Base-by-base conservation (phyloP, 2,888 invertebrate genomes). In the Hybos culiciformis region DNA sequence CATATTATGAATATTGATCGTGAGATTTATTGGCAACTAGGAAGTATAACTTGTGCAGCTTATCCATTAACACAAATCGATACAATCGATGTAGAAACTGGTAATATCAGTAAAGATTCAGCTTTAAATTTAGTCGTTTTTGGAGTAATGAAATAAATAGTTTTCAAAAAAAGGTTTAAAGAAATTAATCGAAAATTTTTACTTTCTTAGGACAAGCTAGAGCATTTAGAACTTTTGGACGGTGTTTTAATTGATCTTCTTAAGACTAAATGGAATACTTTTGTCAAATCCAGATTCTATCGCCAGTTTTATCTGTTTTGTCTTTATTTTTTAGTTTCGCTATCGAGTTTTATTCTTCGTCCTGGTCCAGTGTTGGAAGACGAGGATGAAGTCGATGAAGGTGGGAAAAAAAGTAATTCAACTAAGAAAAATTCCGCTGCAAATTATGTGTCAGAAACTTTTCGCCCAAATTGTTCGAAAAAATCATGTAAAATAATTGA, bases 211-310 rank as follows among this genome's bases (percentile, higher is more conserved):
- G 92, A 92, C 57, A 88, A 86, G 69, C 82, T 86, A 53, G 91
- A 90, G 58, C 97, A 98, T 69, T 71, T 98, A 54, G 92, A 93
- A 54, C 72, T 98, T 42, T 77, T 97, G 70, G 94, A 96, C 61
- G 96, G 96, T 0, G 80, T 94, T 53, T 69, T 97, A 37, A 87
- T 93, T 17, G 92, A 96, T 62, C 73, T 98, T 14, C 68, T 98
- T 11, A 83, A 92, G 60, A 92, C 93, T 4, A 98, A 98, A 70
- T 98, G 97, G 97, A 90, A 93, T 56, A 86, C 93, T 0, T 97
- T 94, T 63, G 92, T 92, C 3, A 91, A 90, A 67, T 84, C 81
- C 49, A 87, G 93, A 47, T 94, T 96, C 66, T 93, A 93, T 63
- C 74, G 85, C 5, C 87, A 94, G 59, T 93, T 97, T 62, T 80